Conservation (phyloP, 1,140 invertebrate species). For the Lerema accius region DNA sequence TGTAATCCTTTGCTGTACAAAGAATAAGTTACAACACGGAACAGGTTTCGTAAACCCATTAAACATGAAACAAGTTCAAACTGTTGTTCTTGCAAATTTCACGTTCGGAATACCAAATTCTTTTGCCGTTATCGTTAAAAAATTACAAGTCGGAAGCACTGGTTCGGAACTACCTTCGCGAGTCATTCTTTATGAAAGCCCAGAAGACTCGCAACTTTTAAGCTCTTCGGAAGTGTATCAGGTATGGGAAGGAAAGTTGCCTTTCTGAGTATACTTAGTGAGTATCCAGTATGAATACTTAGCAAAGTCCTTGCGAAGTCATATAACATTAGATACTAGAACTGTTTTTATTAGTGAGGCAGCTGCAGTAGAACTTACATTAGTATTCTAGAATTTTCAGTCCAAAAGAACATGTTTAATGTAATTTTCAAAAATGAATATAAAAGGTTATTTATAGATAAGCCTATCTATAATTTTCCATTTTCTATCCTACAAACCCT, state of each 20-base stretch:
- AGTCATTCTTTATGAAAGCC: slow-evolving; percentile 35
- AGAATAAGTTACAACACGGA: background rate
- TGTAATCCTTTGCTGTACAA: background rate
- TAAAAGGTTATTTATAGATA: too few relatives aligned
- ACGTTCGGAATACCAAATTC: slow-evolving; percentile 5
- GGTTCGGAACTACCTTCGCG: slow-evolving; percentile 2
- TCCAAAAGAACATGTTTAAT: too few relatives aligned
- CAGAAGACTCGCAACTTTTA: slow-evolving; percentile 37
- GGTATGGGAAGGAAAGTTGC: slow-evolving; percentile 37
- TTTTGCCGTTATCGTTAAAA: slow-evolving; percentile 22
- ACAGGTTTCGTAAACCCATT: slow-evolving; percentile 9
- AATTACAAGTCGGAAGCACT: too few relatives aligned
- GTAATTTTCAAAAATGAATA: too few relatives aligned
- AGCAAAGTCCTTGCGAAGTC: slow-evolving; percentile 8
- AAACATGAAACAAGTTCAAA: slow-evolving; percentile 8
- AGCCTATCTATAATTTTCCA: too few relatives aligned
- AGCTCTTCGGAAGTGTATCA: slow-evolving; percentile 35
- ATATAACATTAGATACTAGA: background rate
- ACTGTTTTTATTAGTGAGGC: background rate
- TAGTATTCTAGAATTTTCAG: too few relatives aligned
- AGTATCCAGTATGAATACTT: slow-evolving; percentile 25
- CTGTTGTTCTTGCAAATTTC: slow-evolving; percentile 16
- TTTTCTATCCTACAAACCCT: too few relatives aligned
- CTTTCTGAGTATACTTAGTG: slow-evolving; percentile 37
- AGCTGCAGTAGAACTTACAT: too few relatives aligned